Conservation (phyloP, 2,888 invertebrate species). For the Amblyjoppa fuscipennis region DNA sequence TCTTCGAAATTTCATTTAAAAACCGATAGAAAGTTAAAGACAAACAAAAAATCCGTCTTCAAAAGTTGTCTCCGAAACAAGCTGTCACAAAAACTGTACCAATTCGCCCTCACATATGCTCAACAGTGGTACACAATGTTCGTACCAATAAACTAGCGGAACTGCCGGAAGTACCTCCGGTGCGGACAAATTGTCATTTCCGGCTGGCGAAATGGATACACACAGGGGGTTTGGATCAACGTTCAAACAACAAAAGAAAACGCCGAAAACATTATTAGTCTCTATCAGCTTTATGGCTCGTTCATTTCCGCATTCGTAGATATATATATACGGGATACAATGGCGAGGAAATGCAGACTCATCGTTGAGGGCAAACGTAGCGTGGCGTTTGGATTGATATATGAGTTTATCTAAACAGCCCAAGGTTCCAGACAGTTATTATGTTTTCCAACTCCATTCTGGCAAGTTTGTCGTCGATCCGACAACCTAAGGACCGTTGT, state of each 20-base stretch:
- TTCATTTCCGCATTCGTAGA: conserved; percentile 42
- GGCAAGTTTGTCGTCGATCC: background rate
- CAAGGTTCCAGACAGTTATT: conserved; percentile 9
- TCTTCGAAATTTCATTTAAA: background rate
- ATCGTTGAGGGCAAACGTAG: conserved; percentile 26
- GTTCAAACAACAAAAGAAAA: conserved; percentile 40
- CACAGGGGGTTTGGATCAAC: background rate
- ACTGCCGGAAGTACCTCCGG: conserved; percentile 18
- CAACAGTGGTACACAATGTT: background rate
- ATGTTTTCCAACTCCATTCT: background rate
- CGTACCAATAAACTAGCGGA: background rate
- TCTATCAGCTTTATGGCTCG: conserved; percentile 45
- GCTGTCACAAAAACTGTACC: background rate
- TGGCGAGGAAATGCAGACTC: conserved; percentile 22
- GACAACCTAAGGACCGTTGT: background rate
- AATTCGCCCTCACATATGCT: background rate
- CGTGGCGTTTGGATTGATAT: conserved; percentile 40
- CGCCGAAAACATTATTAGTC: conserved; percentile 33
- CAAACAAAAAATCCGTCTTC: background rate
- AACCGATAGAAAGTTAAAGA: no score
- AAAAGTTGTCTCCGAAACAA: background rate
- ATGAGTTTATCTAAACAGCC: conserved; percentile 24
- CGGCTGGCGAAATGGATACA: background rate
- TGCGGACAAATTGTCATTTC: conserved; percentile 6
- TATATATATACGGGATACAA: background rate